Evolutionary conservation across 2,113 vertebrate species (phyloP).

Genomic region (Cryptoleucopteryx plumbea): DNA sequence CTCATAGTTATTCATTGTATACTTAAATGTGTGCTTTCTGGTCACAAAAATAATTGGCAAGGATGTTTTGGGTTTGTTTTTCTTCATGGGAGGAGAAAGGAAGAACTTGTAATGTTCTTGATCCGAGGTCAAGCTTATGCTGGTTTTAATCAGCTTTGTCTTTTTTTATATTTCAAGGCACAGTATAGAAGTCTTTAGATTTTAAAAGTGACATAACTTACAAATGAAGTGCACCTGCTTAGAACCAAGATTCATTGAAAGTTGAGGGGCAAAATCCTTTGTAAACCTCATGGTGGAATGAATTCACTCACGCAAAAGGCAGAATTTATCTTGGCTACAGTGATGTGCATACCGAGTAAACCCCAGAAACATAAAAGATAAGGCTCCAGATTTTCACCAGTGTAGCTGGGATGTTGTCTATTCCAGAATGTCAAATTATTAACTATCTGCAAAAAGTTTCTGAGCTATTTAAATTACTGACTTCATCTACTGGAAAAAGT

Average conservation of each 20-base stretch:
- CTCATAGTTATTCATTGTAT: conserved; percentile 16
- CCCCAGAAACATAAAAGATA: not conserved
- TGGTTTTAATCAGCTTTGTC: conserved; percentile 28
- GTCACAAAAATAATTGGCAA: conserved; percentile 40
- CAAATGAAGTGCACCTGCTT: not conserved
- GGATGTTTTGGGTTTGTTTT: conserved; percentile 7
- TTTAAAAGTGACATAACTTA: not conserved
- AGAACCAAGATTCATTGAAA: not conserved
- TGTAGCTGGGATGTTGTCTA: not conserved
- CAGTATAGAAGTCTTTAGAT: not conserved
- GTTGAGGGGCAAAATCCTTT: not conserved
- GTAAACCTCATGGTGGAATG: not conserved
- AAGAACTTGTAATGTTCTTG: not conserved
- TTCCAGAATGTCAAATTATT: not conserved
- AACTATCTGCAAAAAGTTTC: not conserved
- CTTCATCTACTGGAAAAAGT: not conserved
- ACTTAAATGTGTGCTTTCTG: conserved; percentile 22
- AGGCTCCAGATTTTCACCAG: not conserved
- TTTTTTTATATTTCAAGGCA: conserved; percentile 12
- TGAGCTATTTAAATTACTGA: not conserved
- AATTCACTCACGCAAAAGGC: not conserved
- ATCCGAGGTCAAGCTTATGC: not conserved
- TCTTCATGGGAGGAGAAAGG: conserved; percentile 36
- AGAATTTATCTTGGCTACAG: not conserved
- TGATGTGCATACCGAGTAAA: not conserved